Base-by-base conservation (phyloP, 2,113 vertebrate genomes). In the Gila orcuttii region DNA sequence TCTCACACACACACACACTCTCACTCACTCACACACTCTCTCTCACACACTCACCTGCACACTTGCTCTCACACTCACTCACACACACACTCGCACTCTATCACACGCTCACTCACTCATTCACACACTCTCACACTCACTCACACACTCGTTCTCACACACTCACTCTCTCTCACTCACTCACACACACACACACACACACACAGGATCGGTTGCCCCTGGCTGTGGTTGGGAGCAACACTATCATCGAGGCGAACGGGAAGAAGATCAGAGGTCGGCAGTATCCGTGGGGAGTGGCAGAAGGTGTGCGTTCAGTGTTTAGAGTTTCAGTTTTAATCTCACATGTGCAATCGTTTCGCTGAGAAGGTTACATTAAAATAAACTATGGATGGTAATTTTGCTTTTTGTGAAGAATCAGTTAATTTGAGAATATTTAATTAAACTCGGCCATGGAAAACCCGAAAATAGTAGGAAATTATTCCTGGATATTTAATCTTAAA, bases 141-240 rank as follows among this genome's bases (percentile, higher is more conserved):
- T 36, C 28, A 57, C 6, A 28, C 12, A 47, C 36, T 17, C 36
- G 3, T n/a, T 66, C 19, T 23, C 19, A 7, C 23, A 7, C 42
- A 50, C 28, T 36, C 50, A 36, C 76, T 57, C 28, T 39, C 2
- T 11, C 31, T 59, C 69, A 23, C 31, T 21, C 69, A 2, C 31
- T 36, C 17, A 19, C 69, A 39, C 69, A 19, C 31, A 9, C 69
- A 19, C 31, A 7, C 17, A 23, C 75, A 23, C 28, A 21, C 93
- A 92, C 60, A 62, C 55, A 99, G 98, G 97, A 99, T 91, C 97
- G 97, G 94, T 95, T 99, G 94, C 98, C 98, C 77, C 95, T 99
- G 92, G 98, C 98, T 90, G 98, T 99, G 83, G 98, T 99, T 79
- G 98, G 98, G 88, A 99, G 98, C 92, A 99, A 99, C 94, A 99